Conservation (phyloP, 1,140 invertebrate species). For the Leptopilina boulardi region DNA sequence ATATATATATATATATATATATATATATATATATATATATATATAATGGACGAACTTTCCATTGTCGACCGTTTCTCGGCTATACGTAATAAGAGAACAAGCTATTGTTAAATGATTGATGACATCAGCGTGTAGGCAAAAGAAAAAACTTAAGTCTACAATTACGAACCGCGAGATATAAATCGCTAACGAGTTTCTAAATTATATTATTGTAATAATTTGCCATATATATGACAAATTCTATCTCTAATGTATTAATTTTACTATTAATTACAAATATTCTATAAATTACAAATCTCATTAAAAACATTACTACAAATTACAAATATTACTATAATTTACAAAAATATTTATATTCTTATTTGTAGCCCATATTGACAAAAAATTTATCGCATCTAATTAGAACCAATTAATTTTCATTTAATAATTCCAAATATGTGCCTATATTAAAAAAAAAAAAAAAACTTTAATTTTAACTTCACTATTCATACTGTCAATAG, state of each 20-base stretch:
- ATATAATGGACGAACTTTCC: slow-evolving; percentile 25
- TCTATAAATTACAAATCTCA: too few species aligned
- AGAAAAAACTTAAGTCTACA: slow-evolving; percentile 8
- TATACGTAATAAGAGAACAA: background rate
- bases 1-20: background rate
- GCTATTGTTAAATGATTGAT: slow-evolving; percentile 23
- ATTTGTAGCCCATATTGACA: too few species aligned
- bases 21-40: background rate
- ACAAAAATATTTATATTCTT: too few species aligned
- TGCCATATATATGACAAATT: background rate
- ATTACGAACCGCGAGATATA: slow-evolving; percentile 12
- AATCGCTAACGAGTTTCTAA: background rate
- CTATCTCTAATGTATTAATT: too few species aligned
- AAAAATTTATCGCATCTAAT: too few species aligned
- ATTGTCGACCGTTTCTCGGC: slow-evolving; percentile 3
- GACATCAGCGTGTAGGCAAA: background rate
- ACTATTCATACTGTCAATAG: too few species aligned
- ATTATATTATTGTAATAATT: slow-evolving; percentile 8
- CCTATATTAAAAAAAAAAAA: too few species aligned
- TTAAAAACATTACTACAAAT: too few species aligned
- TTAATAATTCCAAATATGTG: too few species aligned
- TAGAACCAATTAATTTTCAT: background rate
- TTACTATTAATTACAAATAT: too few species aligned
- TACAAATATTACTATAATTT: too few species aligned
- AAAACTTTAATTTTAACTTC: too few species aligned